These are phyloP conservation scores for Colinus virginianus DNA, from an alignment of 2,113 vertebrate species.

Conservation along the genomic window DNA sequence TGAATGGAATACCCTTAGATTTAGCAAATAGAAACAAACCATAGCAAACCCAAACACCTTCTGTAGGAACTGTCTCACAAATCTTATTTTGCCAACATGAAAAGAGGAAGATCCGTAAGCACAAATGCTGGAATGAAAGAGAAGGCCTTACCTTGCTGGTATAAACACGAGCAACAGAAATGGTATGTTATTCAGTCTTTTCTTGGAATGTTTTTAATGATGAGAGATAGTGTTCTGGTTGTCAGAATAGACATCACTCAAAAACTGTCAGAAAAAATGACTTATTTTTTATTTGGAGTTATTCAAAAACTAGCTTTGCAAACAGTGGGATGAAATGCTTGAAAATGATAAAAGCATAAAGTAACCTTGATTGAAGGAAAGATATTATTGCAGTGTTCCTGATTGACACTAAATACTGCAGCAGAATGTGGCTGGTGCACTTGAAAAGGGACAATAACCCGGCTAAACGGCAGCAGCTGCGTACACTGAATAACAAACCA, in stretches of 20 bases:
- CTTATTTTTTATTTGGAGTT: not conserved
- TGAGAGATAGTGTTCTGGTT: not conserved
- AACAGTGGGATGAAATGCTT: not conserved
- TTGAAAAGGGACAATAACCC: not conserved
- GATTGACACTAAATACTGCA: not conserved
- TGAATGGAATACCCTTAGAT: not conserved
- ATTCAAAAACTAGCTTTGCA: not conserved
- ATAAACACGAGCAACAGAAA: not conserved
- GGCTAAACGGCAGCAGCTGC: not conserved
- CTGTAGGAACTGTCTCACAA: not conserved
- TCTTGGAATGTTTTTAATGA: not conserved
- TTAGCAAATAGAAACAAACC: not conserved
- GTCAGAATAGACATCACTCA: not conserved
- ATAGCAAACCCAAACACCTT: not conserved
- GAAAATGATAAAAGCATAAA: not conserved
- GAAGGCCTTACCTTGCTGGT: not conserved
- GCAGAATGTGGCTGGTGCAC: not conserved
- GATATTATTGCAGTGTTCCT: not conserved
- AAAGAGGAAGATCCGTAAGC: not conserved
- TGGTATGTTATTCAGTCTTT: rapidly evolving
- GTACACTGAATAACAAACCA: not conserved
- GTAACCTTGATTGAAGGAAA: not conserved
- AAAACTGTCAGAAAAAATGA: not conserved
- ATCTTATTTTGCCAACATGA: not conserved
- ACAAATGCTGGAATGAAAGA: not conserved